Conservation (phyloP, 2,113 vertebrate species). For the Diadophis punctatus region DNA sequence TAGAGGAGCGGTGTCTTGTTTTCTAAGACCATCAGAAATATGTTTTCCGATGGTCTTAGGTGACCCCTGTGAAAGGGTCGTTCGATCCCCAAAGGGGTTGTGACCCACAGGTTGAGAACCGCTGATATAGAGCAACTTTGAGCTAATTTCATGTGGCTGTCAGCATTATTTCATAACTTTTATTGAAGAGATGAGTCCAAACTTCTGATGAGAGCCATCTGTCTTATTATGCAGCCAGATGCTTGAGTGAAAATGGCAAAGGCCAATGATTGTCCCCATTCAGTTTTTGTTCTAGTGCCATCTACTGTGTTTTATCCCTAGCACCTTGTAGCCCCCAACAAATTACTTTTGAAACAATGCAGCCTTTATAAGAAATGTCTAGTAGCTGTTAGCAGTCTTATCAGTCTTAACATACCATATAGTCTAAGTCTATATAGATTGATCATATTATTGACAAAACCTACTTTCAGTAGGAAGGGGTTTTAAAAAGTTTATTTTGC, state of each 20-base stretch:
- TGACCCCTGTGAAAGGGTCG: too few species aligned
- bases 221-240: not conserved
- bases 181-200: not conserved
- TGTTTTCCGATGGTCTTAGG: too few species aligned
- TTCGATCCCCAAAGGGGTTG: too few species aligned
- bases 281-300: not conserved
- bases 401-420: not conserved
- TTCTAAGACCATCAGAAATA: too few species aligned
- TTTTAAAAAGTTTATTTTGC: not conserved
- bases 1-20: too few species aligned
- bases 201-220: not conserved
- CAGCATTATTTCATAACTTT: not conserved
- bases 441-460: not conserved
- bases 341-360: not conserved
- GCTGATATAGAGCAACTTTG: not conserved
- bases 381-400: not conserved
- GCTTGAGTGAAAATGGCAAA: not conserved
- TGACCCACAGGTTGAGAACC: too few species aligned
- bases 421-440: not conserved
- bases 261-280: not conserved
- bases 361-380: not conserved
- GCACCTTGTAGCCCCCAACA: not conserved
- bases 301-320: not conserved
- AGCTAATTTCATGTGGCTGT: not conserved
- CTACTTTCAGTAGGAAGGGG: not conserved